Percentiles rank a stretch among this genome's conserved stretches.
Evolutionary conservation across 2,888 invertebrate species (phyloP).

Genomic region (Gonocerus acuteangulatus): DNA sequence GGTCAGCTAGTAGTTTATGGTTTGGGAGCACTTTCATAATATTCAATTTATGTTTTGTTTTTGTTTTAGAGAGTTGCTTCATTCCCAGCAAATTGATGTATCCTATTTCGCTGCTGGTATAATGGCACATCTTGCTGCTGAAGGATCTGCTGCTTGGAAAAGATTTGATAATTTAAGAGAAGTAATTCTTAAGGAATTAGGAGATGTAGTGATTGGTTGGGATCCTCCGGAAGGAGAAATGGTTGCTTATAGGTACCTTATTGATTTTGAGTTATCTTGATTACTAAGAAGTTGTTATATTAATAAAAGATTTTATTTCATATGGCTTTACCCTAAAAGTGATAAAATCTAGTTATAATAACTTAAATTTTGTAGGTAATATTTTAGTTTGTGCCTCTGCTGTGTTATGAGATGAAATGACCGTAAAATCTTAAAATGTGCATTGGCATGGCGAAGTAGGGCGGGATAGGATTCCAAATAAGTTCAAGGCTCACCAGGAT

Average conservation of each 20-base stretch:
- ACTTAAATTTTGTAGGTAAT: too few relatives aligned
- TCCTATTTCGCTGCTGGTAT: conserved; percentile 95
- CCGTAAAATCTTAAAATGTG: too few relatives aligned
- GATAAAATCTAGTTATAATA: too few relatives aligned
- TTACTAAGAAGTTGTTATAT: background rate
- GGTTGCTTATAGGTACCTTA: conserved; percentile 53
- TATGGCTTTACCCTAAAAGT: background rate
- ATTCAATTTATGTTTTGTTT: too few relatives aligned
- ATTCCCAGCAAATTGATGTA: conserved; percentile 65
- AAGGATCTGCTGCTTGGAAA: conserved; percentile 79
- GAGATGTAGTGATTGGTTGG: conserved; percentile 48
- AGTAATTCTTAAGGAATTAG: conserved; percentile 49
- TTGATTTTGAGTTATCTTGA: background rate
- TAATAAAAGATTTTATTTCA: too few relatives aligned
- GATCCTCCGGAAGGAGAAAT: conserved; percentile 63
- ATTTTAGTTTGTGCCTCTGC: too few relatives aligned
- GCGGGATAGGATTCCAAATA: too few relatives aligned
- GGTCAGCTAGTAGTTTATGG: too few relatives aligned
- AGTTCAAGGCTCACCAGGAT: too few relatives aligned
- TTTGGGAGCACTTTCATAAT: too few relatives aligned
- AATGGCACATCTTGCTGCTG: conserved; percentile 88
- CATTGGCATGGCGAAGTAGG: too few relatives aligned
- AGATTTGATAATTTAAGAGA: conserved; percentile 49
- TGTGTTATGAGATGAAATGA: too few relatives aligned
- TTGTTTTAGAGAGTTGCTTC: conserved; percentile 44